Base-by-base conservation (phyloP, 2,888 invertebrate genomes). In the Ochropleura leucogaster region DNA sequence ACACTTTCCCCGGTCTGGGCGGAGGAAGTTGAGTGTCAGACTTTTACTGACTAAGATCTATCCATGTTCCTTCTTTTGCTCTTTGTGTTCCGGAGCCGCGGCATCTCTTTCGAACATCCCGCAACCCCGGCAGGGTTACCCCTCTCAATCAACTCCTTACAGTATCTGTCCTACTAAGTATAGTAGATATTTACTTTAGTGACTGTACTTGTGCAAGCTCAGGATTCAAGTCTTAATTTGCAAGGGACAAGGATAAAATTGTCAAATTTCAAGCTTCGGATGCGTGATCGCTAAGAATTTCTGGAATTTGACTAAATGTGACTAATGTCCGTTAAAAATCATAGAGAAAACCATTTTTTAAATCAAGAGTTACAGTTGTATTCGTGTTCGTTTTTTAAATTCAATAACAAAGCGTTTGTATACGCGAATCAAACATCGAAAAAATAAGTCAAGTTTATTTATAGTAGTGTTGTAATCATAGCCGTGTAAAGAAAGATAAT, bases 361-460 rank as follows among this genome's bases (percentile, higher is more conserved):
- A 47, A 18, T 16, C 7, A 14, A 14, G 5, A 55, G 6, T 20
- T 4, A 20, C n/a, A 44, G 72, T 71, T 71, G 59, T 0, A 30
- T 7, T 42, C 5, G 12, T 51, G 8, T 59, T 75, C 53, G 60
- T 73, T 75, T 63, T 75, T 73, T 7, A 40, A 2, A 76, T 14
- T 40, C 16, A 51, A 46, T 7, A 7, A 18, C 8, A 5, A 30
- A 47, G 9, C 4, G 40, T 59, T 46, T 53, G 5, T 57, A 16
- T 65, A 3, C 16, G 30, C 5, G 1, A 53, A 0, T 42, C 9
- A 79, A 76, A 79, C 16, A 53, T 20, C 14, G 40, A 63, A 55
- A 51, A 63, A 62, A 57, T 49, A 74, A 74, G 65, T 62, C 60
- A 74, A 74, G 53, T 73, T 55, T 76, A 51, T 74, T 65, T 55